Conservation (phyloP, 2,888 invertebrate species). For the Drosophila cognata region DNA sequence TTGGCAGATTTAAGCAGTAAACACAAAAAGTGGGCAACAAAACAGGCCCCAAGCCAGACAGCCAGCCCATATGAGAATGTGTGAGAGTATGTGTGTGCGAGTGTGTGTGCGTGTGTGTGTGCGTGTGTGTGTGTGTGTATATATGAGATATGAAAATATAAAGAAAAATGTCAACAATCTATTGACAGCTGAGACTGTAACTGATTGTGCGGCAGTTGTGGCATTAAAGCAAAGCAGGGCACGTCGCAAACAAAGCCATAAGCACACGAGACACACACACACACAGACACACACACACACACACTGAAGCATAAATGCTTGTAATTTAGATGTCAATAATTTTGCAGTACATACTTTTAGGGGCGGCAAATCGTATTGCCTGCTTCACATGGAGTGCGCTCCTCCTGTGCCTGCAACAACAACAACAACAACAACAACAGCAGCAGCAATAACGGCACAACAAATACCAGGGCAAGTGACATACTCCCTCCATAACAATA, state of each 20-base stretch:
- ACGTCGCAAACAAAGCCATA: constrained; percentile 78
- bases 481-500: constrained; percentile 29
- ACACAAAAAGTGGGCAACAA: constrained; percentile 79
- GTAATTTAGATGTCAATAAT: constrained; percentile 78
- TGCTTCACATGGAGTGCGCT: constrained; percentile 44
- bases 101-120: constrained; percentile 7
- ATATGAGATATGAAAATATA: constrained; percentile 68
- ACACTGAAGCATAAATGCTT: constrained; percentile 28
- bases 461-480: constrained; percentile 1
- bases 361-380: constrained; percentile 65
- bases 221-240: constrained; percentile 71
- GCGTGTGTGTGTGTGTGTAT: constrained; percentile 41
- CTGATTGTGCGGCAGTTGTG: constrained; percentile 74
- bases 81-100: constrained; percentile 28
- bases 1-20: constrained; percentile 82
- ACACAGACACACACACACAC: constrained; percentile 14
- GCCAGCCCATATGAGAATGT: constrained; percentile 10
- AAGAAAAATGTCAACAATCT: constrained; percentile 81
- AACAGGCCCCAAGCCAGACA: constrained; percentile 55
- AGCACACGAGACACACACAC: constrained; percentile 44
- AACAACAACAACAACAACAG: constrained; percentile 3
- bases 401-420: constrained; percentile 19
- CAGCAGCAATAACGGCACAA: background rate
- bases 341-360: constrained; percentile 64
- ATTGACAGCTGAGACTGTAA: constrained; percentile 82